phyloP scores from a whole-genome alignment of 2,888 invertebrate genomes.

The Rhorus exstirpatorius region DNA sequence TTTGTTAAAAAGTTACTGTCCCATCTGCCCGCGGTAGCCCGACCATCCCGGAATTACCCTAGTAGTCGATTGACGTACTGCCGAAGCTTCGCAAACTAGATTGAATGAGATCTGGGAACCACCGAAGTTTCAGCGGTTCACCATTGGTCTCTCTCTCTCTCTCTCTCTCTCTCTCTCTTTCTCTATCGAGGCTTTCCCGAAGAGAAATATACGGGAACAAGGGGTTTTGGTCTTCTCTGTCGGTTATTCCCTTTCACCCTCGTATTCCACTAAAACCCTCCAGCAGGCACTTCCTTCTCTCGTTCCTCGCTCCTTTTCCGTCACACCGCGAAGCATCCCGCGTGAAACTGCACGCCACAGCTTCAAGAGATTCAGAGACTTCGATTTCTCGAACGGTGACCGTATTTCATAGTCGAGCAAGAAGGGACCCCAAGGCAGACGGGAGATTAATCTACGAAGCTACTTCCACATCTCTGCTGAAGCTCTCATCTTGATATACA shows the following conservation, averaged over 20 bases:
- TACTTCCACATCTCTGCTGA: neutral
- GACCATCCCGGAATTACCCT: too few relatives aligned
- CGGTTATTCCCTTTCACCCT: neutral
- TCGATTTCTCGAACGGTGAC: constrained; percentile 51
- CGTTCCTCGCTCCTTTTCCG: constrained; percentile 16
- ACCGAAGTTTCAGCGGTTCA: constrained; percentile 42
- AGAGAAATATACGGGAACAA: constrained; percentile 6
- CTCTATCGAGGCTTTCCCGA: neutral
- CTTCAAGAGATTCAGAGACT: constrained; percentile 7
- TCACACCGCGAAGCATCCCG: neutral
- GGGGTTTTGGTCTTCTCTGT: constrained; percentile 17
- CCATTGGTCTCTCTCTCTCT: too few relatives aligned
- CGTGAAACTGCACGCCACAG: constrained; percentile 30
- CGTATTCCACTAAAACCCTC: constrained; percentile 26
- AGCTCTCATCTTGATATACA: too few relatives aligned
- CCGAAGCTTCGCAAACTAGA: neutral
- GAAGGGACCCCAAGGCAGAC: constrained; percentile 19
- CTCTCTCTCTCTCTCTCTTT: too few relatives aligned
- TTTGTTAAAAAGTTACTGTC: too few relatives aligned
- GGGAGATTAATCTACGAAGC: neutral
- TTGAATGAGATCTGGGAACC: constrained; percentile 48
- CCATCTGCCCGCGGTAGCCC: too few relatives aligned
- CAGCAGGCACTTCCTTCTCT: neutral
- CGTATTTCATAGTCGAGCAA: constrained; percentile 33
- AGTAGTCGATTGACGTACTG: neutral